These are phyloP conservation scores for Orchestes rusci DNA, from an alignment of 2,888 invertebrate genomes.

Conservation along the genomic window DNA sequence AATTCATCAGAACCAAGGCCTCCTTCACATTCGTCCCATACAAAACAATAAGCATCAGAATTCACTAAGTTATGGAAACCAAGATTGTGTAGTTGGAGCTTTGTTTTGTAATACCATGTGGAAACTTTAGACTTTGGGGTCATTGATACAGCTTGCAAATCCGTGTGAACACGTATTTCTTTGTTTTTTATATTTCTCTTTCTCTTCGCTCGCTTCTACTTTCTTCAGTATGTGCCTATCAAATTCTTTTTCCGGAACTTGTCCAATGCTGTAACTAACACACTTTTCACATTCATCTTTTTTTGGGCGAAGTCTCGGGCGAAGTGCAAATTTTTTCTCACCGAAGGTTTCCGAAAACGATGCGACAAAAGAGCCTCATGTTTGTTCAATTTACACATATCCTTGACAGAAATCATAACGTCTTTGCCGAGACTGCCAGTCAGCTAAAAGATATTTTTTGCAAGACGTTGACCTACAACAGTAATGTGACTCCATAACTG, in stretches of 20 bases:
- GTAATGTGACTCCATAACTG: slow-evolving; percentile 24
- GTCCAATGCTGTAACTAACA: slow-evolving; percentile 23
- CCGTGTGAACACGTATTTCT: slow-evolving; percentile 23
- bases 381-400: slow-evolving; percentile 19
- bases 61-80: slow-evolving; percentile 7
- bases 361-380: slow-evolving; percentile 12
- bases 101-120: slow-evolving; percentile 11
- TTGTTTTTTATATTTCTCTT: too few relatives aligned
- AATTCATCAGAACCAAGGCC: too few relatives aligned
- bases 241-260: slow-evolving; percentile 21
- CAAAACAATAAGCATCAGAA: slow-evolving; percentile 11
- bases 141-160: slow-evolving; percentile 28
- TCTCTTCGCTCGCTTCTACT: too few relatives aligned
- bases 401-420: slow-evolving; percentile 19
- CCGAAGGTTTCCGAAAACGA: slow-evolving; percentile 15
- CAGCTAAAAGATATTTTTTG: slow-evolving; percentile 23
- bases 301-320: slow-evolving; percentile 27
- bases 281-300: slow-evolving; percentile 29
- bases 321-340: slow-evolving; percentile 18
- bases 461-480: slow-evolving; percentile 16
- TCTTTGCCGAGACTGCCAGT: slow-evolving; percentile 17
- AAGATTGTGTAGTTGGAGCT: slow-evolving; percentile 6
- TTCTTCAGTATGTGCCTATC: slow-evolving; percentile 23
- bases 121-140: slow-evolving; percentile 24
- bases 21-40: too few relatives aligned